Conservation (phyloP, 1,140 invertebrate genomes). For the Radopholus similis region DNA sequence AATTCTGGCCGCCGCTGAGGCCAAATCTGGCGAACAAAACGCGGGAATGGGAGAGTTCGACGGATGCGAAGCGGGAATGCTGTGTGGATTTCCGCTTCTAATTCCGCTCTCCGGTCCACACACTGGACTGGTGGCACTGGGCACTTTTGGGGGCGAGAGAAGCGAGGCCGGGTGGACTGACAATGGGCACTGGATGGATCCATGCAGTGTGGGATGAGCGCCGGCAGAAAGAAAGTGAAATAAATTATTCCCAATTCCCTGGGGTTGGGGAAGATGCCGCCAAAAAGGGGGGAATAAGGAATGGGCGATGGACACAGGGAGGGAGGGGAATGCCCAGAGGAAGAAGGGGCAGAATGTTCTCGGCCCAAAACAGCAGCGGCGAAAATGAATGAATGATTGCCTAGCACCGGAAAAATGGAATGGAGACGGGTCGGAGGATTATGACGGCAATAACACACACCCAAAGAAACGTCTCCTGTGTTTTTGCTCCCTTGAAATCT, state of each 20-base stretch:
- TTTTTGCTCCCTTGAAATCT: no score
- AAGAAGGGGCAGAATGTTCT: background rate
- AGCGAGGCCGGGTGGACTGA: no score
- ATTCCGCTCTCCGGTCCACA: background rate
- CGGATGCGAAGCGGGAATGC: no score
- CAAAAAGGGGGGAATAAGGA: background rate
- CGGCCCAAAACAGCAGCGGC: background rate
- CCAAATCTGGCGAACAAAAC: no score
- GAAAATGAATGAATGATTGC: background rate
- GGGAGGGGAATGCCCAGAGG: background rate
- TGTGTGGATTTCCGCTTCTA: no score
- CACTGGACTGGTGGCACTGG: background rate
- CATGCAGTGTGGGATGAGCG: no score
- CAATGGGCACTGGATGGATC: no score
- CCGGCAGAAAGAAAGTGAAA: background rate
- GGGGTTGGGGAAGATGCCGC: background rate
- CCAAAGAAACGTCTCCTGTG: no score
- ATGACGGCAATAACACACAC: background rate
- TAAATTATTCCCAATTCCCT: conserved; percentile 8
- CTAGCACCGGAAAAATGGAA: background rate
- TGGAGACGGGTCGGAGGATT: background rate
- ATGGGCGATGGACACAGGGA: background rate
- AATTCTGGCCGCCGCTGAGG: background rate
- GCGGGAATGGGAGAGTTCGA: no score
- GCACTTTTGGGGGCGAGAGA: no score